These are phyloP conservation scores for Salpingus planirostris DNA, from an alignment of 2,888 invertebrate species.

Conservation along the genomic window DNA sequence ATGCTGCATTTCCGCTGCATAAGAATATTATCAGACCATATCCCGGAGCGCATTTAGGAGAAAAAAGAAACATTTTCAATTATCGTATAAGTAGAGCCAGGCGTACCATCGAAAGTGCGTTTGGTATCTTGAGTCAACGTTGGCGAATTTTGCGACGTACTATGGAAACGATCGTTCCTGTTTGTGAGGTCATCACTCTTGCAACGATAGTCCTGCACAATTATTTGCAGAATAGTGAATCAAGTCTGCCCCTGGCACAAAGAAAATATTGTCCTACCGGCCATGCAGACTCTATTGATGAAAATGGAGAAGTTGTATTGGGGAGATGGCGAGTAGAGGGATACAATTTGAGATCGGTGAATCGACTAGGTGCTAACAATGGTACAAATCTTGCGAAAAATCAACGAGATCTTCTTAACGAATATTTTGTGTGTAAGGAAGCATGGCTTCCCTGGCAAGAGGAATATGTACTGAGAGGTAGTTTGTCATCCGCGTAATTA, in stretches of 20 bases:
- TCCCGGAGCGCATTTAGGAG: conserved; percentile 4
- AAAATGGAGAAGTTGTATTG: background rate
- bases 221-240: conserved; percentile 13
- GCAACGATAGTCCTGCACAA: conserved; percentile 16
- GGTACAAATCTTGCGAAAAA: background rate
- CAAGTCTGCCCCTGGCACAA: conserved; percentile 3
- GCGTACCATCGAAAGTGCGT: conserved; percentile 8
- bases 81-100: conserved; percentile 9
- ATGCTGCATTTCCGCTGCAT: conserved; percentile 15
- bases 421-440: background rate
- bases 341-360: background rate
- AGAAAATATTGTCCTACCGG: background rate
- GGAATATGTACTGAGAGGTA: background rate
- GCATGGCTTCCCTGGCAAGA: background rate
- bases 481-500: too few relatives aligned
- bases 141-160: conserved; percentile 10
- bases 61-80: conserved; percentile 9
- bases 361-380: background rate
- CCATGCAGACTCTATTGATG: background rate
- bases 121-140: conserved; percentile 12
- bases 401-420: background rate
- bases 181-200: conserved; percentile 11
- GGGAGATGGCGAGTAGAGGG: background rate
- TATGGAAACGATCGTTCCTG: conserved; percentile 8
- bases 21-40: conserved; percentile 12